Percentiles rank a stretch among this genome's conserved stretches.
Conservation (phyloP, 2,888 invertebrate genomes). For the Harmothoe impar region DNA sequence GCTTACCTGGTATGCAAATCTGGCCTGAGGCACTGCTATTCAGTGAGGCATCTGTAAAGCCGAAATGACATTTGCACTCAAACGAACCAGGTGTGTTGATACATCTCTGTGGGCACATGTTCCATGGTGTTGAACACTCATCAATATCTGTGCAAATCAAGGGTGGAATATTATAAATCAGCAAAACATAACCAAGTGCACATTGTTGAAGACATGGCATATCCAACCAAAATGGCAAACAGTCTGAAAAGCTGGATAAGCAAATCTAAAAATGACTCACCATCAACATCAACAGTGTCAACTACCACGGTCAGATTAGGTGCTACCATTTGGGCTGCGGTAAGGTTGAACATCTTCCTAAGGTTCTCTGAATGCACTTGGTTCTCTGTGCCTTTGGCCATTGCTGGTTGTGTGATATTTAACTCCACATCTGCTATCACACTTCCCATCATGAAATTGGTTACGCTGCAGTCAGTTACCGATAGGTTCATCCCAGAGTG, state of each 20-base stretch:
- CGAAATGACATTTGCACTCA: not conserved
- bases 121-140: not conserved
- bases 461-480: not conserved
- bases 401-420: not conserved
- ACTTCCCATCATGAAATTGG: not conserved
- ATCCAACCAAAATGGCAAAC: not conserved
- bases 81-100: not conserved
- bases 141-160: conserved; percentile 25
- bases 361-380: not conserved
- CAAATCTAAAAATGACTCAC: not conserved
- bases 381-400: not conserved
- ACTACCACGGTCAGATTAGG: not conserved
- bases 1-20: conserved; percentile 2
- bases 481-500: not conserved
- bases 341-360: not conserved
- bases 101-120: not conserved
- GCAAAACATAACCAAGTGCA: not conserved
- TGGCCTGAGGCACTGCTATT: not conserved
- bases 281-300: not conserved
- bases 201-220: not conserved
- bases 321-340: not conserved
- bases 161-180: not conserved
- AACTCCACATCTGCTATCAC: not conserved
- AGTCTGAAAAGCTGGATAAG: not conserved
- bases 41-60: not conserved